Base-by-base conservation (phyloP, 1,140 invertebrate genomes). In the Heliconius melpomene region DNA sequence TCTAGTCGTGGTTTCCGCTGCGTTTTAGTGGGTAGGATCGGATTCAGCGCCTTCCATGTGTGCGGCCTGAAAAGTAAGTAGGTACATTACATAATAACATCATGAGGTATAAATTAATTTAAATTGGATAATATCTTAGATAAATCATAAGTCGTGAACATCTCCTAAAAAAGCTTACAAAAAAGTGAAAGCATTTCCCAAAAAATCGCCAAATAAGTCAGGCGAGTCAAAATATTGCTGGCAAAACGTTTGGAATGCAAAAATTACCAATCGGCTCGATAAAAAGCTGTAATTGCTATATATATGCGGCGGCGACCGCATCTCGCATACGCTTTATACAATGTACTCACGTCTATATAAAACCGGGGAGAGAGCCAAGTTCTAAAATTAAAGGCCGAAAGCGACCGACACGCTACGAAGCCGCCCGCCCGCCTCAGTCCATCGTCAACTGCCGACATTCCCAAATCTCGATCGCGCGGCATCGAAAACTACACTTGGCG, bases 331-430 rank as follows among this genome's bases (percentile, higher is more conserved):
- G 90, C 80, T 93, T 93, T 93, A 94, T 93, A 93, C 88, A 91
- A 94, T 94, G 91, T 93, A 93, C 91, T 94, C 93, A 94, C 91
- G 90, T 86, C 93, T 94, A 94, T 94, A 94, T 94, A 93, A 94
- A 94, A 93, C 93, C 91, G 90, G 91, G 91, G 91, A 90, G 91
- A 91, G 91, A 87, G 93, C 93, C 93, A 94, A 94, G 90, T 88
- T 94, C 93, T 94, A 94, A 93, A 93, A 87, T 88, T 94, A 94
- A 93, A 90, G 88, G 83, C 85, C 91, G 92, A 93, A 89, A 86
- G 83, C 72, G 86, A 78, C 90, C 92, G 92, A 93, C 54, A 84
- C 81, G 85, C 84, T 73, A 85, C 92, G 92, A 93, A 85, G 75
- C 85, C 90, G 93, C 91, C 92, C 93, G 91, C 91, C 92, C 91